These are phyloP conservation scores for Ranitomeya variabilis DNA, from an alignment of 2,113 vertebrate genomes.

Conservation along the genomic window DNA sequence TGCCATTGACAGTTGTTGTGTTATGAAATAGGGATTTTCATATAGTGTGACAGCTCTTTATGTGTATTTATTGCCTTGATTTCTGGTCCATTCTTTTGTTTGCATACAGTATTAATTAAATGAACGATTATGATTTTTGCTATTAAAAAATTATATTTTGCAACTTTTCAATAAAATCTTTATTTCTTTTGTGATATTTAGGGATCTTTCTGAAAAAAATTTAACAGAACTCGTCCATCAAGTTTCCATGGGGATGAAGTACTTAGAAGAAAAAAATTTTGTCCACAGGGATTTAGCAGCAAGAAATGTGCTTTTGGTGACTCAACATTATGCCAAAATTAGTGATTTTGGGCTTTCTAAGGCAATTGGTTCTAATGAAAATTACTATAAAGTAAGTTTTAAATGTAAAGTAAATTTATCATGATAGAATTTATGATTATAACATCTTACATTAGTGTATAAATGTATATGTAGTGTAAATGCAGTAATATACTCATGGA, in stretches of 20 bases:
- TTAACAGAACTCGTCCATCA: slow-evolving; percentile 95
- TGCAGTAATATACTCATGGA: too few relatives aligned
- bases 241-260: slow-evolving; percentile 97
- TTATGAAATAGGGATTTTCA: too few relatives aligned
- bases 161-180: neutral
- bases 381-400: slow-evolving; percentile 80
- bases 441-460: neutral
- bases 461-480: too few relatives aligned
- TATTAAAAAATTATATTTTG: neutral
- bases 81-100: too few relatives aligned
- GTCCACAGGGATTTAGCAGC: slow-evolving; percentile 97
- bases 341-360: slow-evolving; percentile 99
- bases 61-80: too few relatives aligned
- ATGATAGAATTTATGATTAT: neutral
- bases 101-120: too few relatives aligned
- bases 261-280: slow-evolving; percentile 93
- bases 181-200: slow-evolving; percentile 65
- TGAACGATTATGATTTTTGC: too few relatives aligned
- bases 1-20: too few relatives aligned
- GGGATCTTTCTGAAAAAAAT: slow-evolving; percentile 84
- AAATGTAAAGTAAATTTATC: slow-evolving; percentile 76
- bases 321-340: slow-evolving; percentile 98
- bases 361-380: slow-evolving; percentile 84
- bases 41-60: too few relatives aligned
- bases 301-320: slow-evolving; percentile 92